These are phyloP conservation scores for Xestobium rufovillosum DNA, from an alignment of 2,888 invertebrate genomes.

Conservation along the genomic window DNA sequence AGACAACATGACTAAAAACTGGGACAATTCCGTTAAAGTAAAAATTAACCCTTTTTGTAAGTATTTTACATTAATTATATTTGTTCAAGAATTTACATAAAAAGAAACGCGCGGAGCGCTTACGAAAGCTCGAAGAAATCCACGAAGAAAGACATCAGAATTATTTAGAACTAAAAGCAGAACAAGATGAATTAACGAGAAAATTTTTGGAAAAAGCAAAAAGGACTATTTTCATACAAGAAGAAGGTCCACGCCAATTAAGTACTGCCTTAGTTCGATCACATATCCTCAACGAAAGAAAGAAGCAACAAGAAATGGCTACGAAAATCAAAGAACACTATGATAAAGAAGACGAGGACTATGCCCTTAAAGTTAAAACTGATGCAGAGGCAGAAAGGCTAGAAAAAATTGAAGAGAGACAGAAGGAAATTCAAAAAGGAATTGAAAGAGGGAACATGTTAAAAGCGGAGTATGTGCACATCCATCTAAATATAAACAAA, in stretches of 20 bases:
- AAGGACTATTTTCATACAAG: too few relatives aligned
- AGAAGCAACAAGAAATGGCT: too few relatives aligned
- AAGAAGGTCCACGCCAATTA: too few relatives aligned
- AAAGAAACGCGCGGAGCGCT: slow-evolving; percentile 27
- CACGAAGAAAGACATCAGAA: slow-evolving; percentile 20
- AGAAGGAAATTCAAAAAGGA: slow-evolving; percentile 26
- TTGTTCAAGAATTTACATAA: slow-evolving; percentile 29
- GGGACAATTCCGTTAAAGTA: slow-evolving; percentile 43
- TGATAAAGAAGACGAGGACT: too few relatives aligned
- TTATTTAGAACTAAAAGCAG: not conserved
- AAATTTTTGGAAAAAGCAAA: too few relatives aligned
- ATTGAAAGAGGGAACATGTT: slow-evolving; percentile 1
- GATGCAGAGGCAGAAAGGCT: slow-evolving; percentile 16
- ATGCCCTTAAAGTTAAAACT: too few relatives aligned
- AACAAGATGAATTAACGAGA: slow-evolving; percentile 6
- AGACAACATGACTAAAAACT: slow-evolving; percentile 41
- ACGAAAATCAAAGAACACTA: too few relatives aligned
- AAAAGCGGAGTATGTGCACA: slow-evolving; percentile 9
- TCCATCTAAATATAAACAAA: too few relatives aligned
- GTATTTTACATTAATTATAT: slow-evolving; percentile 4
- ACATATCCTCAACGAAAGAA: too few relatives aligned
- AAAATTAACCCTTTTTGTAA: slow-evolving; percentile 12
- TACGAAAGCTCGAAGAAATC: slow-evolving; percentile 22
- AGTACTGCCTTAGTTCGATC: too few relatives aligned
- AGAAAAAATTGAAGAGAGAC: slow-evolving; percentile 24